Evolutionary conservation across 2,888 invertebrate genomes (phyloP).

Genomic region (Tetranychus truncatus): DNA sequence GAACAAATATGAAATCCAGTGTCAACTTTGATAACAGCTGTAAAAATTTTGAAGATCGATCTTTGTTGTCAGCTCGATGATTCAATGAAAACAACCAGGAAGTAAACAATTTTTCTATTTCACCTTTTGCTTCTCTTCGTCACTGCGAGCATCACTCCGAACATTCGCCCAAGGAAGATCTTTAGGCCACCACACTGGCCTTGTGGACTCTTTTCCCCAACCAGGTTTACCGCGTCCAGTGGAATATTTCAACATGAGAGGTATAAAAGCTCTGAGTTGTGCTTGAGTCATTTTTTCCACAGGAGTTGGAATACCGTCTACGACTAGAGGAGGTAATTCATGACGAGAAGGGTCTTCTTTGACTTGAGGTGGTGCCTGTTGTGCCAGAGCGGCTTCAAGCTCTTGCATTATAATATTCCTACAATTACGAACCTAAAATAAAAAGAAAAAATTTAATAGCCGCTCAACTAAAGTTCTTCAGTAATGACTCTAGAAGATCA

Average conservation of each 20-base stretch:
- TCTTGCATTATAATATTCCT: slow-evolving; percentile 84
- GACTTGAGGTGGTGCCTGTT: slow-evolving; percentile 68
- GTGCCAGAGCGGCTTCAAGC: slow-evolving; percentile 73
- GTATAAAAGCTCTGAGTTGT: slow-evolving; percentile 84
- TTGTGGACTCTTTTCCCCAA: slow-evolving; percentile 86
- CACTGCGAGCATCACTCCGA: slow-evolving; percentile 82
- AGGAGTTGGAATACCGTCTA: slow-evolving; percentile 92
- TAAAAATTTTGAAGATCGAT: too few species aligned
- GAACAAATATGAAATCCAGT: not conserved
- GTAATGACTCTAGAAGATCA: slow-evolving; percentile 27
- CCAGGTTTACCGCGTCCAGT: slow-evolving; percentile 90
- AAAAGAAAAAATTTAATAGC: not conserved
- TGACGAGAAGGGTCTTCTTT: slow-evolving; percentile 80
- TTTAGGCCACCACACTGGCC: slow-evolving; percentile 95
- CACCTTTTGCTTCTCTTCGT: slow-evolving; percentile 92
- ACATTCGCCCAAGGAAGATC: slow-evolving; percentile 97
- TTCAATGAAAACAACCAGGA: not conserved
- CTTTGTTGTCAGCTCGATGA: not conserved
- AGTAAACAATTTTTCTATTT: slow-evolving; percentile 11
- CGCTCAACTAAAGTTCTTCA: not conserved
- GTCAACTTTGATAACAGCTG: too few species aligned
- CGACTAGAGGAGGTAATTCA: slow-evolving; percentile 83
- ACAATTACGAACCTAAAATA: slow-evolving; percentile 50
- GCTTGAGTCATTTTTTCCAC: slow-evolving; percentile 99
- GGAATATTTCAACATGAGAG: slow-evolving; percentile 91